Evolutionary conservation across 2,797 vertebrate genomes (phyloP), one percentile per base, ranked within the genome.

Genomic region (Tapera naevia): DNA sequence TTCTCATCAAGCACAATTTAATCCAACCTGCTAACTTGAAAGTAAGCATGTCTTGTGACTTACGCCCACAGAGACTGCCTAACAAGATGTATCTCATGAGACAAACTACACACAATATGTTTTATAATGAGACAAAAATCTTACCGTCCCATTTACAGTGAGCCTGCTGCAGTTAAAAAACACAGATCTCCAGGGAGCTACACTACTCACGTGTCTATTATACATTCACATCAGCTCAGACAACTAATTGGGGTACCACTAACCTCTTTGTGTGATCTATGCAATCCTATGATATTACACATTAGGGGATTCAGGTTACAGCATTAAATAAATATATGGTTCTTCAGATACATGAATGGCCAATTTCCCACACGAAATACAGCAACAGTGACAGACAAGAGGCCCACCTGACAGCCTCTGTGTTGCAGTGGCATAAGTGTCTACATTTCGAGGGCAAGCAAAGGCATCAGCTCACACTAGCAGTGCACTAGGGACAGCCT

Each of bases 1-100:
- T 79, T 91, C 83, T 93, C 80, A 95, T 94, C 88, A 95, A 84
- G 76, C 50, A 83, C 83, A 73, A 88, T 91, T 92, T 91, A 85
- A 89, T 80, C 45, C 72, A 85, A 87, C 27, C 57, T 51, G 50
- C 41, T 65, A 85, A 87, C 57, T 86, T 62, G 65, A 88, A 95
- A 93, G 91, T 39, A 88, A 62, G 51, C 91, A 65, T 1, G 15
- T 80, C 71, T 79, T 89, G 64, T 33, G 67, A 88, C 79, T 91
- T 80, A 64, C 71, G 61, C 65, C 79, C 75, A 87, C 61, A 86
- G 83, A 90, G 81, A 69, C 57, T 87, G 57, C 64, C 62, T 67
- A 94, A 91, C 5, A 15, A 82, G 48, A 78, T 71, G 28, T 27
- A 17, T 76, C 75, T 93, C 93, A 74, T 5, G 37, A 96, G 75